phyloP scores from a whole-genome alignment of 1,140 invertebrate genomes.

The Cotesia typhae region DNA sequence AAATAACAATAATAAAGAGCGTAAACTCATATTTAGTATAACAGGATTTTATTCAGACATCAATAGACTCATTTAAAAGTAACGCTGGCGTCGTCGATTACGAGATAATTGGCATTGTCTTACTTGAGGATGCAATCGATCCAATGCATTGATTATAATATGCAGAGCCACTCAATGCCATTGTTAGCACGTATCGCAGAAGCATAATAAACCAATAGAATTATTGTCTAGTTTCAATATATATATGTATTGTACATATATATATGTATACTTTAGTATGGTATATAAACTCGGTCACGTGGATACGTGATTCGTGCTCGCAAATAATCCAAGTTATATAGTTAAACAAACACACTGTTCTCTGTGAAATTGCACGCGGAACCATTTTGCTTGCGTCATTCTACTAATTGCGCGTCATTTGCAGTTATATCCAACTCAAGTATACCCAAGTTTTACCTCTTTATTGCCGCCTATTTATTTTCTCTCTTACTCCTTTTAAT shows the following conservation, averaged over 20 bases:
- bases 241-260: not conserved
- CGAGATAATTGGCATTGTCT: constrained; percentile 32
- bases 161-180: constrained; percentile 22
- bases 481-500: constrained; percentile 16
- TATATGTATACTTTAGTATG: not conserved
- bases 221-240: constrained; percentile 8
- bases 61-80: constrained; percentile 8
- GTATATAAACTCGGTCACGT: not conserved
- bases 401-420: constrained; percentile 24
- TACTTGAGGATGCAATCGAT: not conserved
- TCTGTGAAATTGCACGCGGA: constrained; percentile 19
- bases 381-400: constrained; percentile 27
- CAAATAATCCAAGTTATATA: too few relatives aligned
- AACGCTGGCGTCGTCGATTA: constrained; percentile 5
- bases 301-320: not conserved
- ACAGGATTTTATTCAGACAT: not conserved
- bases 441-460: constrained; percentile 26
- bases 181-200: constrained; percentile 21
- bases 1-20: not conserved
- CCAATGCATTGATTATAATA: constrained; percentile 23
- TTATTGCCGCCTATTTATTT: constrained; percentile 17
- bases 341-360: not conserved
- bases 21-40: not conserved
- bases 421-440: constrained; percentile 5
- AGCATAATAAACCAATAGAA: constrained; percentile 25